Evolutionary conservation across 2,888 invertebrate species (phyloP).

Genomic region (Andricus curvator): DNA sequence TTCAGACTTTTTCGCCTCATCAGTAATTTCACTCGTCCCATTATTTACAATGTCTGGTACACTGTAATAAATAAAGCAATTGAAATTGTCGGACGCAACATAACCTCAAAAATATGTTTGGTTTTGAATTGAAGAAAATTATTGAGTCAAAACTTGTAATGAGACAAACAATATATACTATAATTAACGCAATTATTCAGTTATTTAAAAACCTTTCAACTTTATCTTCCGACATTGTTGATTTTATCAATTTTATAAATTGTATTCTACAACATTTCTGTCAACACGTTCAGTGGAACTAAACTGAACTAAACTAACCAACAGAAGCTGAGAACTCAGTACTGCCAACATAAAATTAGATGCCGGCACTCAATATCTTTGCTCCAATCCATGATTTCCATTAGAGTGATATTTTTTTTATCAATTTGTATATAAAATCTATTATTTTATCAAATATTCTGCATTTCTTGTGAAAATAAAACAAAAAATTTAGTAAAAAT

Average conservation of each 20-base stretch:
- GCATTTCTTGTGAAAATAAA: background rate
- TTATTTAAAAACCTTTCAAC: conserved; percentile 58
- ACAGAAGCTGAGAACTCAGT: background rate
- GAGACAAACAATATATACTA: background rate
- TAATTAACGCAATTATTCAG: background rate
- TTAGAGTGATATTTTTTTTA: background rate
- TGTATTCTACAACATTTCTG: background rate
- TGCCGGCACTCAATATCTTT: background rate
- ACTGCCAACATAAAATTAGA: background rate
- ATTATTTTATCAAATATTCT: background rate
- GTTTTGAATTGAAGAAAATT: background rate
- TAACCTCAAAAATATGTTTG: conserved; percentile 51
- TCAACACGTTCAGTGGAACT: background rate
- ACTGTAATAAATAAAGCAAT: conserved; percentile 46
- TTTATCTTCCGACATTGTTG: conserved; percentile 69
- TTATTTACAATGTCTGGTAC: conserved; percentile 55
- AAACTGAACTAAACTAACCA: no score
- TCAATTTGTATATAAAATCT: background rate
- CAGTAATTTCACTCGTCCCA: conserved; percentile 50
- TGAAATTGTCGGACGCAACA: conserved; percentile 39
- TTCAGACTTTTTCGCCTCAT: conserved; percentile 65
- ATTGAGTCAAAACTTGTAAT: background rate
- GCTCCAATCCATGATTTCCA: background rate
- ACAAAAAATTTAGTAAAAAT: background rate
- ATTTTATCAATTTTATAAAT: conserved; percentile 10